Base-by-base conservation (phyloP, 2,113 vertebrate species). In the Calyptomena viridis region DNA sequence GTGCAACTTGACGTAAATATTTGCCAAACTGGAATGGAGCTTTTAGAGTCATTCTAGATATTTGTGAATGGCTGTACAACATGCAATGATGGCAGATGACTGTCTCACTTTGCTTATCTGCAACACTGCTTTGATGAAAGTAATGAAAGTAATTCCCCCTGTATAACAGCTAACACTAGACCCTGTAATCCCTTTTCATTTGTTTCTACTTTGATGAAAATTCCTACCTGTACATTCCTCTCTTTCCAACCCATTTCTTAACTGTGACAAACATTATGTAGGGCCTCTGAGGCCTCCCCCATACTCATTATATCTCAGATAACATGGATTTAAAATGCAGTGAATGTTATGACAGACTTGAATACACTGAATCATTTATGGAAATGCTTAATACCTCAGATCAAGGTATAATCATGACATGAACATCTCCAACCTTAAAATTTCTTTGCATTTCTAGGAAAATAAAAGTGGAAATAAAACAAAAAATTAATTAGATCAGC, bases 261-360 rank as follows among this genome's bases (percentile, higher is more conserved):
- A 53, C 24, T 69, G 25, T 5, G 5, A 33, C 8, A 83, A 83
- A 73, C 2, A 64, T 19, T 28, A 39, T 47, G 18, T 7, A 49
- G 14, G 17, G 6, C 4, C 14, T 3, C 7, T 33, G 22, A 46
- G 25, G 17, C 8, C 23, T 19, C 60, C 8, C 7, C 8, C 0
- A 11, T 9, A 31, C 27, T 68, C 8, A 12, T 55, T 74, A 7
- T 39, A 11, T 53, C 46, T 35, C 62, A 52, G 31, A 25, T 31
- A 82, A 60, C 20, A 7, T 4, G 28, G 16, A 49, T 84, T 37
- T 6, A 62, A 46, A 81, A 40, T 4, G 5, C 17, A 82, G 20
- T 15, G 4, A 22, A 8, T 49, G 12, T 42, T 87, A 42, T 68
- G 14, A 8, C 22, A 44, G 6, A 27, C 7, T 75, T 52, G 17